Evolutionary conservation across 2,113 vertebrate species (phyloP), one percentile per base, ranked within the genome.

Genomic region (Lasiurus borealis): DNA sequence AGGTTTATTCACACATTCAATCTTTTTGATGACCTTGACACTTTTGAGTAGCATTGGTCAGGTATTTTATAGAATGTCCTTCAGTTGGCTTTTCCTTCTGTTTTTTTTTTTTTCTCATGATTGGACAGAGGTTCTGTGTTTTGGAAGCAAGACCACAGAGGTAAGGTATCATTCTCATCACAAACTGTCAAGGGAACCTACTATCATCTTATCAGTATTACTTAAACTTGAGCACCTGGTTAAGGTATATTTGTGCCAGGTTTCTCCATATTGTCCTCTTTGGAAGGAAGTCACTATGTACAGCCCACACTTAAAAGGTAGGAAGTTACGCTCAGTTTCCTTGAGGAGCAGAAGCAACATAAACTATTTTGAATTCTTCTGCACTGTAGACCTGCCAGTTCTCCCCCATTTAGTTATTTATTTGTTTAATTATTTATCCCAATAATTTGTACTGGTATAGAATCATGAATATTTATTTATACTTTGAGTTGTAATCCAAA

Each of bases 281-380:
- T 3, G 10, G 16, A 86, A 96, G 48, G 34, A 78, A 64, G 8
- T 78, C 31, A n/a, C n/a, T 80, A 46, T 23, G 11, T 25, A 0
- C 18, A 44, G 7, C 19, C 12, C 54, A 90, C 7, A 31, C 5
- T 76, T 18, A 44, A 66, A 18, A 40, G 23, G 14, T 54, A 2
- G 19, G 44, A 36, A 44, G 31, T 36, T 52, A 13, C 23, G 13
- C 15, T 9, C 21, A 16, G 59, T 15, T 2, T 62, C 48, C n/a
- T 68, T 29, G 21, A 78, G 46, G 4, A 75, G 29, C 66, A 69
- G 18, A 23, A 34, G n/a, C 21, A 69, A 12, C 4, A 40, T 40
- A 25, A 72, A 50, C 87, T 80, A 72, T n/a, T 95, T 83, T 80
- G 50, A 78, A 69, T 85, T 80, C 8, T 78, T 93, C 34, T 87